These are phyloP conservation scores for Monochamus alternatus DNA, from an alignment of 2,888 invertebrate genomes.

Conservation along the genomic window DNA sequence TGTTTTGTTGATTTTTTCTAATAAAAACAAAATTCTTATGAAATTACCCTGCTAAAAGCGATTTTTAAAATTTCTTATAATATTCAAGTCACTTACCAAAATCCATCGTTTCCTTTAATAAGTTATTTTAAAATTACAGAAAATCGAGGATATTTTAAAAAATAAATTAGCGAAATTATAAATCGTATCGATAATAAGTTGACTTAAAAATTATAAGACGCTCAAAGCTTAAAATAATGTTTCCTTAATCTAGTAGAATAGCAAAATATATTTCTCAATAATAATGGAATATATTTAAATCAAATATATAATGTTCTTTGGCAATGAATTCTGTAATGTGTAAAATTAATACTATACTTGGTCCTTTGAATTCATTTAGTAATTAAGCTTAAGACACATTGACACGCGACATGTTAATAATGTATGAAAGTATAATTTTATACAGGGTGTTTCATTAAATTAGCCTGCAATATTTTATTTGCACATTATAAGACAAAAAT, in stretches of 20 bases:
- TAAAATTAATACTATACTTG: constrained; percentile 14
- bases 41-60: constrained; percentile 34
- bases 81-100: constrained; percentile 25
- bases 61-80: constrained; percentile 28
- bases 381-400: too few species aligned
- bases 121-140: too few species aligned
- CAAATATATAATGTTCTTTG: constrained; percentile 16
- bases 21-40: constrained; percentile 22
- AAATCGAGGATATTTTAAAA: too few species aligned
- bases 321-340: not conserved
- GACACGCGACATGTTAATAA: too few species aligned
- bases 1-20: constrained; percentile 24
- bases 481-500: too few species aligned
- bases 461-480: too few species aligned
- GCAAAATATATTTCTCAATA: constrained; percentile 46
- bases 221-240: constrained; percentile 42
- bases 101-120: too few species aligned
- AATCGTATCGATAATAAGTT: not conserved
- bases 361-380: not conserved
- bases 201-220: constrained; percentile 37
- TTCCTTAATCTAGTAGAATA: constrained; percentile 44
- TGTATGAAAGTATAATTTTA: too few species aligned
- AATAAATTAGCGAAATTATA: too few species aligned
- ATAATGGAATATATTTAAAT: constrained; percentile 33
- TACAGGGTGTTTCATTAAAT: too few species aligned